phyloP scores from a whole-genome alignment of 2,888 invertebrate genomes.

The Heterodera filipjevi region DNA sequence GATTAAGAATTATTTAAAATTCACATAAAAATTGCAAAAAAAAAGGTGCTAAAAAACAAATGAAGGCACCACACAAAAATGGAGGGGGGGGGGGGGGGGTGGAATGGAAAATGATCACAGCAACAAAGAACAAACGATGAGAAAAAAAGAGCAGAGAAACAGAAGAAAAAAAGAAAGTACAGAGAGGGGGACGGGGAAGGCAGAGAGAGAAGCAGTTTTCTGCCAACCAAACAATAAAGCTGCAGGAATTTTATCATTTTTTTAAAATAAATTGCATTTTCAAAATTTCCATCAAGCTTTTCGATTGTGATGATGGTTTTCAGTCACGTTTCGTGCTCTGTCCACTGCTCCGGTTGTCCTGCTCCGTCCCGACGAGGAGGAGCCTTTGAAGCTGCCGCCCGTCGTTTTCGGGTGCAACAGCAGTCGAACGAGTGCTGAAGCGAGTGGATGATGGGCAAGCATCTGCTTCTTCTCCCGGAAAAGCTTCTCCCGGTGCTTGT shows the following conservation, averaged over 20 bases:
- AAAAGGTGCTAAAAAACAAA: neutral
- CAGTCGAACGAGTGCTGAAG: slow-evolving; percentile 40
- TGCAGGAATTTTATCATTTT: neutral
- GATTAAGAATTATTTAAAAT: neutral
- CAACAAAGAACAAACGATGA: neutral
- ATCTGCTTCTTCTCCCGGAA: slow-evolving; percentile 52
- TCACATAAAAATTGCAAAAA: neutral
- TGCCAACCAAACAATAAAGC: neutral
- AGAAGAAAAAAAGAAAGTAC: no score
- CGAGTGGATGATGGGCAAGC: slow-evolving; percentile 48
- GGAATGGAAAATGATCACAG: neutral
- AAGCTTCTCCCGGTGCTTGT: slow-evolving; percentile 58
- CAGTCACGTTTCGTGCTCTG: neutral
- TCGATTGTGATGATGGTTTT: neutral
- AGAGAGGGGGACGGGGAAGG: no score
- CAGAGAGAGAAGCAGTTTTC: neutral
- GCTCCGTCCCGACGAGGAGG: neutral
- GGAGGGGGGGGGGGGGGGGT: neutral
- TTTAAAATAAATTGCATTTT: neutral
- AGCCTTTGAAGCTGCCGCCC: neutral
- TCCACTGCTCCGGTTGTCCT: neutral
- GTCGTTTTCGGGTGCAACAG: neutral
- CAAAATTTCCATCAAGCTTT: neutral
- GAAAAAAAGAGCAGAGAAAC: neutral
- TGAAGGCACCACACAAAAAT: neutral